These are phyloP conservation scores for Lethrus apterus DNA, from an alignment of 1,140 invertebrate species.

Conservation along the genomic window DNA sequence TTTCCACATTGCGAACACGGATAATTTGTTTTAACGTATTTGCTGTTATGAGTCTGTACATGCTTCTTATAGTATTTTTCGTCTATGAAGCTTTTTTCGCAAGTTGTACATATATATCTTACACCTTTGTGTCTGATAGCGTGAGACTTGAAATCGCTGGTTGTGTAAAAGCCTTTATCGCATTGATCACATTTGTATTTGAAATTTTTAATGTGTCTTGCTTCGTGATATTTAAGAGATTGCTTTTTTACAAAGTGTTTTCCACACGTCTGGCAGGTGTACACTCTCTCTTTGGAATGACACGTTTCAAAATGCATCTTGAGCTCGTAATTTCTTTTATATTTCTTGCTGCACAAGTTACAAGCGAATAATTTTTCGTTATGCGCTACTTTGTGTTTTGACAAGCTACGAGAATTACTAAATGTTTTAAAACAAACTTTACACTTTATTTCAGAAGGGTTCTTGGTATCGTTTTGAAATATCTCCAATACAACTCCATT, in stretches of 20 bases:
- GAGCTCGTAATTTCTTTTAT: too few species aligned
- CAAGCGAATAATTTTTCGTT: too few species aligned
- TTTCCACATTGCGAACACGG: conserved; percentile 11
- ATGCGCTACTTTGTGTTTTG: too few species aligned
- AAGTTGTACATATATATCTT: conserved; percentile 5
- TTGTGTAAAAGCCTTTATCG: not conserved
- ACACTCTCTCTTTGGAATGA: too few species aligned
- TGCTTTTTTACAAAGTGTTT: not conserved
- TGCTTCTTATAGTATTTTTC: not conserved
- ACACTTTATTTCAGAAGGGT: too few species aligned
- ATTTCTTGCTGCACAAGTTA: too few species aligned
- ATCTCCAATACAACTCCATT: not conserved
- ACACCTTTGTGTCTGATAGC: not conserved
- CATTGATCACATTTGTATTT: conserved; percentile 12
- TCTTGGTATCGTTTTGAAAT: too few species aligned
- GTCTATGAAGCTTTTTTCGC: conserved; percentile 2
- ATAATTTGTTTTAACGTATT: not conserved
- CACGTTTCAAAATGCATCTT: too few species aligned
- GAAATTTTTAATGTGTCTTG: not conserved
- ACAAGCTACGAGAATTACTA: too few species aligned
- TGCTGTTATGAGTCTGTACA: not conserved
- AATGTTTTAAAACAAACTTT: too few species aligned
- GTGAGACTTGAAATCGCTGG: not conserved
- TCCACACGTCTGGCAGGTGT: too few species aligned
- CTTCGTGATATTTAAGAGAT: not conserved